Base-by-base conservation (phyloP, 1,140 invertebrate genomes). In the Anastrepha ludens region DNA sequence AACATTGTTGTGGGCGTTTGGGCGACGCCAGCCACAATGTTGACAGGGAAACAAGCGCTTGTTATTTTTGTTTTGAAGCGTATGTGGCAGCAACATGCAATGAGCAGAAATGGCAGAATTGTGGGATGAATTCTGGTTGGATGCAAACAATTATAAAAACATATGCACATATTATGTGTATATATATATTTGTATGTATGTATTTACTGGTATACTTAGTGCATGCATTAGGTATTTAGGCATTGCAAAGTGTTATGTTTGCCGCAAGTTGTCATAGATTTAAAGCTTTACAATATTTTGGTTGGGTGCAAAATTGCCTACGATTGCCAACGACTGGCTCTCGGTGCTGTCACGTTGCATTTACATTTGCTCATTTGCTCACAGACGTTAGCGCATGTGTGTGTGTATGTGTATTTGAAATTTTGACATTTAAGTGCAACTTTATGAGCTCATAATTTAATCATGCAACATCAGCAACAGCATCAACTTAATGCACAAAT, bases 361-460 rank as follows among this genome's bases (percentile, higher is more conserved):
- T 81, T 55, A 29, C 29, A 29, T 29, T 29, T 62, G 60, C 13
- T 29, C 5, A 29, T 29, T 39, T 67, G 29, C 8, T 13, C 15
- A 11, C 60, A 62, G 11, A 6, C 29, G 11, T 50, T 0, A 15
- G 15, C 50, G 17, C 7, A 17, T 50, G 44, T 20, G 15, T 20
- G 74, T 55, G 47, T 55, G 44, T n/a, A n/a, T 81, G 74, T 47
- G 47, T 81, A 81, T 81, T 81, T 81, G 74, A 13, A 55, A 81
- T 81, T 81, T 81, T 81, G 74, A 81, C 74, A 81, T 81, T 81
- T 81, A 81, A 81, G 74, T 81, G 74, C 74, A 81, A 81, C 74
- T 55, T 81, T 81, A 81, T 55, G 74, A 81, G 74, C 74, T 81
- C 74, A 81, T 81, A 81, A 81, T 81, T 81, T 81, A 81, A 81